These are phyloP conservation scores for Cyprinodon diabolis DNA, from an alignment of 2,797 vertebrate species.

Conservation along the genomic window DNA sequence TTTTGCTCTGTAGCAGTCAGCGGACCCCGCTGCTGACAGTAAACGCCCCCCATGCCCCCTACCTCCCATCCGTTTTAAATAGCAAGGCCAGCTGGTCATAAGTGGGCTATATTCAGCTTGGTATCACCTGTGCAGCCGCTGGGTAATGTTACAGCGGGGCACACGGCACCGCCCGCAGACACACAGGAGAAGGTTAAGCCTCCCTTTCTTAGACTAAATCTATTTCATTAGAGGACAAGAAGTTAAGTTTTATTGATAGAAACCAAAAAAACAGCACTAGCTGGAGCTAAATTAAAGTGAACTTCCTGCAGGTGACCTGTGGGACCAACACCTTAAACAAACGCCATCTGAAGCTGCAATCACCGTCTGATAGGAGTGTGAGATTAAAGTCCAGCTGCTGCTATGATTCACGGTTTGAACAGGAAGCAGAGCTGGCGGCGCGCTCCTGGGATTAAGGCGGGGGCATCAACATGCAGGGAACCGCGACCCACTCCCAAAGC, in stretches of 20 bases:
- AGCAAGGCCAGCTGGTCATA: conserved; percentile 81
- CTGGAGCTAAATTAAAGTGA: background rate
- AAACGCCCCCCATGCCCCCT: conserved; percentile 36
- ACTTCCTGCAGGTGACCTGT: conserved; percentile 21
- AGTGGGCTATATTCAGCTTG: conserved; percentile 81
- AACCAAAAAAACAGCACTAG: background rate
- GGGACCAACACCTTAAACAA: conserved; percentile 59
- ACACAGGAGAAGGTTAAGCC: conserved; percentile 38
- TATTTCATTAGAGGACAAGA: conserved; percentile 33
- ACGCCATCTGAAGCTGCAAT: conserved; percentile 44
- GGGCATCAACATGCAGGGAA: too few species aligned
- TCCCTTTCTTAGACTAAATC: conserved; percentile 35
- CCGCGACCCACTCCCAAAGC: too few species aligned
- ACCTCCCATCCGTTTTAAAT: conserved; percentile 78
- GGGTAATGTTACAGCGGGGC: conserved; percentile 75
- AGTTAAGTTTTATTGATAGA: conserved; percentile 7
- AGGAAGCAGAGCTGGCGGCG: conserved; percentile 56
- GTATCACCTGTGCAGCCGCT: conserved; percentile 79
- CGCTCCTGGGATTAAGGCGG: conserved; percentile 41
- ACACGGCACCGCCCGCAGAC: conserved; percentile 43
- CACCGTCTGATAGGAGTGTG: conserved; percentile 40
- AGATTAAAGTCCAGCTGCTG: conserved; percentile 70
- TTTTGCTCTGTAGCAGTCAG: conserved; percentile 20
- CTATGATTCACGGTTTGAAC: conserved; percentile 70
- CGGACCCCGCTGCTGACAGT: conserved; percentile 56